phyloP scores from a whole-genome alignment of 2,797 vertebrate species.

The Acomys russatus region DNA sequence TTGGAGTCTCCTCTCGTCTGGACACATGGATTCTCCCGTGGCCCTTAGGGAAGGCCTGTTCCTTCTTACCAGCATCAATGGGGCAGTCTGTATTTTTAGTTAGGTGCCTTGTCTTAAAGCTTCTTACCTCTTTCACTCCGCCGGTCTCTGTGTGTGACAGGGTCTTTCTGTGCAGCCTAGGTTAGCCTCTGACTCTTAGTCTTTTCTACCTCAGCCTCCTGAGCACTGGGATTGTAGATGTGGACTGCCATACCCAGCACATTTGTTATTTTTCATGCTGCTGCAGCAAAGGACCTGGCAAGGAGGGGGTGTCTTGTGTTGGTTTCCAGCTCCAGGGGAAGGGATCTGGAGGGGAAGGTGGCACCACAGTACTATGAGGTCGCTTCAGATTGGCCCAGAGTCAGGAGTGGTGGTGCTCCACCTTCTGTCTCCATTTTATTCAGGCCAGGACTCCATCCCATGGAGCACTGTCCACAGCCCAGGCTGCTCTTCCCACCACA shows the following conservation, averaged over 20 bases:
- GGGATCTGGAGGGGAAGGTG: background rate
- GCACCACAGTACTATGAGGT: background rate
- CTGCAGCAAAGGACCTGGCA: background rate
- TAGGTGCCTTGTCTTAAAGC: conserved; percentile 51
- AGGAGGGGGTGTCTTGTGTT: no score
- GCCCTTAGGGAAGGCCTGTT: background rate
- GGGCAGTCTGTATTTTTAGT: background rate
- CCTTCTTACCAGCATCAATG: conserved; percentile 6
- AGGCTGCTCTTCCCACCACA: background rate
- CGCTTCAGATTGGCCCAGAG: background rate
- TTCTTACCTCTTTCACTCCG: background rate
- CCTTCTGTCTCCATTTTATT: background rate
- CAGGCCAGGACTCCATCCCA: background rate
- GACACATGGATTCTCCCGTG: conserved; percentile 28
- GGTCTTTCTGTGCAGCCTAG: background rate
- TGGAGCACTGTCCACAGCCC: background rate
- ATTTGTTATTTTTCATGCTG: background rate
- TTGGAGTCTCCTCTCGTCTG: background rate
- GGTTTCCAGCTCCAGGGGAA: background rate
- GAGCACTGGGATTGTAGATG: background rate
- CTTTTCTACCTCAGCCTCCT: background rate
- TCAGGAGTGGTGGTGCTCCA: no score
- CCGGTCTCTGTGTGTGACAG: background rate
- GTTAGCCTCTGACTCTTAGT: background rate
- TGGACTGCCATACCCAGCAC: background rate